phyloP scores from a whole-genome alignment of 2,113 vertebrate species.

The Rhineura floridana region DNA sequence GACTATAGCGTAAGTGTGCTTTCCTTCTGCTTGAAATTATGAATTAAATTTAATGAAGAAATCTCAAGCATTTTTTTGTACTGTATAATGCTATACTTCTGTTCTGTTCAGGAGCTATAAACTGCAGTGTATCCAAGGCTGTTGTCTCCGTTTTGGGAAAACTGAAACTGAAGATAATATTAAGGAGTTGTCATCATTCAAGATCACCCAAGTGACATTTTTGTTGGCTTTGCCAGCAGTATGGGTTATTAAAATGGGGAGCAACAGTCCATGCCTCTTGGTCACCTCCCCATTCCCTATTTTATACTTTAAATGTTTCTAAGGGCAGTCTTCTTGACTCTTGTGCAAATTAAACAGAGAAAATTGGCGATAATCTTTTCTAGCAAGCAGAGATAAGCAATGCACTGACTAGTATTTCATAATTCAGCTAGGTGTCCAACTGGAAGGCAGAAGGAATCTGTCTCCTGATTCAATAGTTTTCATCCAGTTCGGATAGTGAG shows the following conservation, averaged over 20 bases:
- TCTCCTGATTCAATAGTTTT: constrained; percentile 3
- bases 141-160: constrained; percentile 39
- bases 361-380: background rate
- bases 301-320: constrained; percentile 1
- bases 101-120: constrained; percentile 16
- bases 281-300: constrained; percentile 14
- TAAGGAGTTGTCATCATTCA: background rate
- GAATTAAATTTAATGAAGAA: constrained; percentile 16
- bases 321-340: background rate
- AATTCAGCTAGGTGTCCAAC: constrained; percentile 6
- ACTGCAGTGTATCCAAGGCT: constrained; percentile 3
- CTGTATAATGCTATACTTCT: constrained; percentile 23
- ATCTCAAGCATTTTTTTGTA: constrained; percentile 7
- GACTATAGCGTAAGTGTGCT: background rate
- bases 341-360: background rate
- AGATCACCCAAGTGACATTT: background rate
- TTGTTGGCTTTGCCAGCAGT: constrained; percentile 8
- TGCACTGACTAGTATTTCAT: constrained; percentile 14
- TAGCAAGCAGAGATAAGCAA: background rate
- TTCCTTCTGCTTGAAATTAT: background rate
- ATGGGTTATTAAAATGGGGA: constrained; percentile 6
- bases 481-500: constrained; percentile 1
- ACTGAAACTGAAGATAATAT: background rate
- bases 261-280: background rate
- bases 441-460: constrained; percentile 36